Conservation (phyloP, 2,888 invertebrate species). For the Agrochola macilenta region DNA sequence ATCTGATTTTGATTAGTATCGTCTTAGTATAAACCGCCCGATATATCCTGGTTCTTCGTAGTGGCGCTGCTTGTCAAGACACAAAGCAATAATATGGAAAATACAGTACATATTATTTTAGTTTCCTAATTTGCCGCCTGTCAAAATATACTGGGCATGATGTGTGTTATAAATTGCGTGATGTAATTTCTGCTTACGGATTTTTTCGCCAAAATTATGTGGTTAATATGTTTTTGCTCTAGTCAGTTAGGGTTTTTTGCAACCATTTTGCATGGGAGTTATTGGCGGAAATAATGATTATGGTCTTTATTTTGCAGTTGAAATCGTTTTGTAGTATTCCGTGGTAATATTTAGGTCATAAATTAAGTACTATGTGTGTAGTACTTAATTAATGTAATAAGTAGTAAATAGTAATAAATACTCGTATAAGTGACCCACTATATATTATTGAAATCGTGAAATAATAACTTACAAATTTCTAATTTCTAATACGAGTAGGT, state of each 20-base stretch:
- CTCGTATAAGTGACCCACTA: background rate
- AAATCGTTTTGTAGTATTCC: background rate
- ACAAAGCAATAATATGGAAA: constrained; percentile 12
- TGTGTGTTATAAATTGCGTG: constrained; percentile 25
- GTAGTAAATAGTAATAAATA: too few species aligned
- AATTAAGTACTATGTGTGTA: background rate
- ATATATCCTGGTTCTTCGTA: constrained; percentile 8
- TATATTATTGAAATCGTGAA: background rate
- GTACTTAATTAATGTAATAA: too few species aligned
- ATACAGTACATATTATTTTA: background rate
- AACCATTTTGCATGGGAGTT: constrained; percentile 8
- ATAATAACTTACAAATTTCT: background rate
- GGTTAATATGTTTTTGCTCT: constrained; percentile 35
- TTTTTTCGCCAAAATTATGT: constrained; percentile 24
- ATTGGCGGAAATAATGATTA: constrained; percentile 11
- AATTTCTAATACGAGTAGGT: background rate
- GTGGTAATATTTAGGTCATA: constrained; percentile 5
- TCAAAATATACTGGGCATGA: constrained; percentile 21
- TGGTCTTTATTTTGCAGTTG: background rate
- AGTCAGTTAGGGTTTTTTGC: constrained; percentile 20
- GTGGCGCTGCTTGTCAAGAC: background rate
- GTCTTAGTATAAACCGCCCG: constrained; percentile 7
- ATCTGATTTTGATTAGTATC: constrained; percentile 45
- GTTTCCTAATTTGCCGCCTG: constrained; percentile 17
- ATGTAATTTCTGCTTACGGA: constrained; percentile 15